Percentiles rank a stretch among this genome's conserved stretches.
Evolutionary conservation across 2,797 vertebrate genomes (phyloP).

Genomic region (Acanthis flammea): DNA sequence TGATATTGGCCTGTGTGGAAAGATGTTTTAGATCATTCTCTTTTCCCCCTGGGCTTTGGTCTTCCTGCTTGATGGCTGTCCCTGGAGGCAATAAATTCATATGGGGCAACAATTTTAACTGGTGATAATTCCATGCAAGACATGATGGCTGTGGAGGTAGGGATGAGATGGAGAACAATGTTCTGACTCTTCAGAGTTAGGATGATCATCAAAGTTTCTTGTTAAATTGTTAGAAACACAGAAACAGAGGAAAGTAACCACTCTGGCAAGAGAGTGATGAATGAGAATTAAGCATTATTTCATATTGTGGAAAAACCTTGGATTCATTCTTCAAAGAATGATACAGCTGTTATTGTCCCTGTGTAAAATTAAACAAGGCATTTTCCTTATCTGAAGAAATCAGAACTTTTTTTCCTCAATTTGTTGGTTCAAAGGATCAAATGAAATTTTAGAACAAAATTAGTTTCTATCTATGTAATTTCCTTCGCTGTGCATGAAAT

Average conservation of each 20-base stretch:
- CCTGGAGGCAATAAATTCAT: background rate
- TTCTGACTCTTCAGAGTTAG: background rate
- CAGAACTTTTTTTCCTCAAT: fast-evolving
- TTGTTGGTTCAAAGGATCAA: background rate
- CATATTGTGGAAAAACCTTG: background rate
- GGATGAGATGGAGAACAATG: background rate
- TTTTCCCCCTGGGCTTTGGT: background rate
- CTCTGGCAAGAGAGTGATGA: background rate
- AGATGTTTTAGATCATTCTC: background rate
- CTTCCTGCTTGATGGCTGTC: background rate
- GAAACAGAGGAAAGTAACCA: background rate
- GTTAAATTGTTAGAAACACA: background rate
- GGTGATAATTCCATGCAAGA: background rate
- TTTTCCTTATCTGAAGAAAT: background rate
- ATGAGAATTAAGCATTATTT: background rate
- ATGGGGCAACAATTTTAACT: background rate
- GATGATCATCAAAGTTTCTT: background rate
- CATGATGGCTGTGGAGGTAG: background rate
- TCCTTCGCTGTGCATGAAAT: background rate
- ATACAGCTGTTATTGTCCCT: background rate
- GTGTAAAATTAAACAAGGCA: background rate
- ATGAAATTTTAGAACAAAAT: background rate
- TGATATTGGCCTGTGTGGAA: background rate
- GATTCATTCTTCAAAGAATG: background rate
- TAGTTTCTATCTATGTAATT: background rate